Evolutionary conservation across 2,888 invertebrate genomes (phyloP).

Genomic region (Herminia tarsipennalis): DNA sequence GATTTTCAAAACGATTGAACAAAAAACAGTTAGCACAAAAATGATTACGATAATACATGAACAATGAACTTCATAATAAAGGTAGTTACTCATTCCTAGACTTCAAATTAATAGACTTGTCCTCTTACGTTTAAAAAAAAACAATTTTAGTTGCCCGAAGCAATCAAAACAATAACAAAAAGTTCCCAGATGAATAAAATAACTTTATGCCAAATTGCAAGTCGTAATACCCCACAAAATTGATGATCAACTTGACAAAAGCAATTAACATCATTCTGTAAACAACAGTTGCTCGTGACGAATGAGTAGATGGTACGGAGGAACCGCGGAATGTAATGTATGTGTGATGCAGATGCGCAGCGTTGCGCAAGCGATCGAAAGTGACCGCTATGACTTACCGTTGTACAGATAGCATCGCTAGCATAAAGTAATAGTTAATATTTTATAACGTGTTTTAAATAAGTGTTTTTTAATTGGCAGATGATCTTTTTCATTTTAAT

Average conservation of each 20-base stretch:
- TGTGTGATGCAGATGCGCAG: slow-evolving; percentile 52
- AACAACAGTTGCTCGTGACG: slow-evolving; percentile 42
- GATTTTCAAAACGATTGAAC: too few relatives aligned
- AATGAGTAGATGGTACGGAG: slow-evolving; percentile 45
- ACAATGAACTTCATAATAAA: too few relatives aligned
- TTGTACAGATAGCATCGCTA: slow-evolving; percentile 54
- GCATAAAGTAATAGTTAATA: not conserved
- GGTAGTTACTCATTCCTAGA: too few relatives aligned
- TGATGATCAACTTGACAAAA: slow-evolving; percentile 23
- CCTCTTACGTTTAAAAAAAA: too few relatives aligned
- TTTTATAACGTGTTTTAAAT: not conserved
- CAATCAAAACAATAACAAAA: too few relatives aligned
- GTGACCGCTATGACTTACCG: slow-evolving; percentile 56
- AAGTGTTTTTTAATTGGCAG: not conserved
- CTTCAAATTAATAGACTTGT: too few relatives aligned
- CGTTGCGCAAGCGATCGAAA: slow-evolving; percentile 69
- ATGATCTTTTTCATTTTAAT: not conserved
- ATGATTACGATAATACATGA: too few relatives aligned
- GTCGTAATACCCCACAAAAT: not conserved
- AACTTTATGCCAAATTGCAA: too few relatives aligned
- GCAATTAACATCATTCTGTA: slow-evolving; percentile 27
- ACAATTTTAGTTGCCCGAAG: too few relatives aligned
- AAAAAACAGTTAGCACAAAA: too few relatives aligned
- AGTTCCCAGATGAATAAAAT: too few relatives aligned
- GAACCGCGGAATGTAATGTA: slow-evolving; percentile 42